Conservation (phyloP, 2,113 vertebrate genomes). For the Pogona vitticeps region DNA sequence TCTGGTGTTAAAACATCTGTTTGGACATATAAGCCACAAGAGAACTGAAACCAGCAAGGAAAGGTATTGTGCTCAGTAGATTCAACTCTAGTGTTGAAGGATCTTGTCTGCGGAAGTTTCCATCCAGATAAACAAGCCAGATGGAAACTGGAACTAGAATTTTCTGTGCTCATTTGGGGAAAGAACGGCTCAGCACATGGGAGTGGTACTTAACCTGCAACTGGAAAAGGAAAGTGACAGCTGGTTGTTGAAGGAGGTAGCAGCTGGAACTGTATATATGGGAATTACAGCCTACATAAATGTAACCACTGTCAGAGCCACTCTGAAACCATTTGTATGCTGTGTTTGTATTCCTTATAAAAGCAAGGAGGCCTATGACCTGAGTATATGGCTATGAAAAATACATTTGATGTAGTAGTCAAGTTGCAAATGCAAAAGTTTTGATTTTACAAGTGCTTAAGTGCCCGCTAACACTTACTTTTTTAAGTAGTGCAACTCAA, state of each 20-base stretch:
- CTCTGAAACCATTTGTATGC: not conserved
- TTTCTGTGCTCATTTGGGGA: not conserved
- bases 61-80: not conserved
- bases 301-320: not conserved
- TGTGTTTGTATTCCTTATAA: not conserved
- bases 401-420: conserved; percentile 34
- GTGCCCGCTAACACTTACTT: not conserved
- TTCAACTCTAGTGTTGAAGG: not conserved
- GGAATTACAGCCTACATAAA: not conserved
- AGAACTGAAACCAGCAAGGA: not conserved
- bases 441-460: conserved; percentile 5
- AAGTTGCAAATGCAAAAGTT: conserved; percentile 43
- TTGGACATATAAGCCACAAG: not conserved
- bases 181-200: not conserved
- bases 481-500: not conserved
- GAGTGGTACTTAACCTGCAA: not conserved
- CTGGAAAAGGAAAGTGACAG: not conserved
- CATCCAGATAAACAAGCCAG: not conserved
- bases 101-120: not conserved
- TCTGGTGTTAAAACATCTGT: conserved; percentile 10
- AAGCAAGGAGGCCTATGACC: not conserved
- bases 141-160: not conserved
- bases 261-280: not conserved
- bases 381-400: conserved; percentile 44
- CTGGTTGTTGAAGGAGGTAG: not conserved